Percentiles rank a stretch among this genome's conserved stretches.
Evolutionary conservation across 2,113 vertebrate species (phyloP).

Genomic region (Acinonyx jubatus): DNA sequence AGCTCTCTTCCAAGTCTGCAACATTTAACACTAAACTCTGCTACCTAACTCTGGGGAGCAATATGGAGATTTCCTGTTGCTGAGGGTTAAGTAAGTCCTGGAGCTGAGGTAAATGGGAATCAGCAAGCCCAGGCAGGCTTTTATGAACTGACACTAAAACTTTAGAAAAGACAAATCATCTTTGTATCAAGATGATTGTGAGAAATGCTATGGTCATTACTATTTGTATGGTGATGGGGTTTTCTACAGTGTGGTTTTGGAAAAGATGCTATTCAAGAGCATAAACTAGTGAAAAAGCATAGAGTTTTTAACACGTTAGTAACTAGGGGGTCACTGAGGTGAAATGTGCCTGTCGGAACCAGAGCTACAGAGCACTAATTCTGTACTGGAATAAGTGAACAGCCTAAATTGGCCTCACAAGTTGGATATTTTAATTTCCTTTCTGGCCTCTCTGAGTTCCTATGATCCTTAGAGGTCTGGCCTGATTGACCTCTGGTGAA

Average conservation of each 20-base stretch:
- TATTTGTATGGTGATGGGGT: neutral
- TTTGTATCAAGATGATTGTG: neutral
- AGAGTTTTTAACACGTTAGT: neutral
- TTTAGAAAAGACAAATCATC: neutral
- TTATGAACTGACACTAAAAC: neutral
- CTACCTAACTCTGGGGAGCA: neutral
- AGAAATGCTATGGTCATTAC: neutral
- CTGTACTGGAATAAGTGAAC: neutral
- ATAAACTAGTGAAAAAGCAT: neutral
- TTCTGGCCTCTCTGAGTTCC: constrained; percentile 3
- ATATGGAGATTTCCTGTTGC: neutral
- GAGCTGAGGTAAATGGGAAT: neutral
- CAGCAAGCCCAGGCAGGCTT: neutral
- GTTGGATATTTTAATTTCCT: constrained; percentile 7
- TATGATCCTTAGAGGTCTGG: neutral
- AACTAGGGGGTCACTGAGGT: neutral
- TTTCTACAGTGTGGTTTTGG: neutral
- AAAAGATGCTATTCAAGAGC: neutral
- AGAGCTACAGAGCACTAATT: neutral
- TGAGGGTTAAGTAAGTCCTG: neutral
- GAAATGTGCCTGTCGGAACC: neutral
- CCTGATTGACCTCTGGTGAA: neutral
- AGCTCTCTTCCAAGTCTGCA: neutral
- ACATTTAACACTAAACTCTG: neutral
- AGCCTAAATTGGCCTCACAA: neutral